Percentiles rank a stretch among this genome's conserved stretches.
phyloP scores from a whole-genome alignment of 2,113 vertebrate genomes.

The Pyrgilauda ruficollis region DNA sequence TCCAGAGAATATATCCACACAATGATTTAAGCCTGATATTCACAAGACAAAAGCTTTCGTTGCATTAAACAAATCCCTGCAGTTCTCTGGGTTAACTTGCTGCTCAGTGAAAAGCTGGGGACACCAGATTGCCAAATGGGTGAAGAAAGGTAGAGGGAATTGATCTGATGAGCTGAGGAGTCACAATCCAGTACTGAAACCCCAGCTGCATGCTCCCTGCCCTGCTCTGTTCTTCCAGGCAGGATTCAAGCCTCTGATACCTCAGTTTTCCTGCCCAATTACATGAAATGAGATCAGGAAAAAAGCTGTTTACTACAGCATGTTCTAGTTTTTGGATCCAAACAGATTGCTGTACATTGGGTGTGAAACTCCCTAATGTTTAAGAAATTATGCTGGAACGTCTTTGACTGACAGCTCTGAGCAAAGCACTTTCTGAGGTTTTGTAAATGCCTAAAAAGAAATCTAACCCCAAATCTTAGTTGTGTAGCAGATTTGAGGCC shows the following conservation, averaged over 20 bases:
- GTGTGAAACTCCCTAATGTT: slow-evolving; percentile 43
- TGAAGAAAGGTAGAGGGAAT: not conserved
- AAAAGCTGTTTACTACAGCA: not conserved
- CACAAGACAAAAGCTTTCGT: not conserved
- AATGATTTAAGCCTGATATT: not conserved
- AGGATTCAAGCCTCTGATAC: not conserved
- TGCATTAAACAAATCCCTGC: not conserved
- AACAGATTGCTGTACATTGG: slow-evolving; percentile 41
- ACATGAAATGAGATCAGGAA: not conserved
- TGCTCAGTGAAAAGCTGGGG: not conserved
- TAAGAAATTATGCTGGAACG: slow-evolving; percentile 32
- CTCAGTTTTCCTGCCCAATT: slow-evolving; percentile 20
- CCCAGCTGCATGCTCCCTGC: not conserved
- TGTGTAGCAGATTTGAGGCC: slow-evolving; percentile 2
- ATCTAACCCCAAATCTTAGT: slow-evolving; percentile 18
- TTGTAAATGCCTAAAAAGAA: slow-evolving; percentile 37
- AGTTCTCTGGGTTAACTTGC: not conserved
- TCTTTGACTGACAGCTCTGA: slow-evolving; percentile 36
- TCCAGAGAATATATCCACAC: not conserved
- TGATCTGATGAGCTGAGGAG: not conserved
- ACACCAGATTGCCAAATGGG: not conserved
- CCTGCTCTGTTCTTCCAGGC: not conserved
- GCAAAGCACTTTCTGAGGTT: slow-evolving; percentile 26
- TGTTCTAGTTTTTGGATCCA: slow-evolving; percentile 21
- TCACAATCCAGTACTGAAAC: not conserved